Percentiles rank a stretch among this genome's conserved stretches.
These are phyloP conservation scores for Hylomyscus alleni DNA, from an alignment of 2,797 vertebrate species.

Conservation along the genomic window DNA sequence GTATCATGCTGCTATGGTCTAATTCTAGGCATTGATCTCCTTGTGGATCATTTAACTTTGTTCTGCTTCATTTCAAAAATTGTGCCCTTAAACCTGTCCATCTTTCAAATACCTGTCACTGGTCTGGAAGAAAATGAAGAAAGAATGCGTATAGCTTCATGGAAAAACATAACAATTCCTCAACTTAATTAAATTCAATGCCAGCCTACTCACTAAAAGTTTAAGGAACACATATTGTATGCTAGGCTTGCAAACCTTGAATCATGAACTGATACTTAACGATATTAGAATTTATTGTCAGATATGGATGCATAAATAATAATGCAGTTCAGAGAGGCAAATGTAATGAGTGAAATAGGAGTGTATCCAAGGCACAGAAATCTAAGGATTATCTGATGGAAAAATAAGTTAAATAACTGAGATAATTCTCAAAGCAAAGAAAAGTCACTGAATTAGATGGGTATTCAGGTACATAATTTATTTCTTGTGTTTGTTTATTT, in stretches of 20 bases:
- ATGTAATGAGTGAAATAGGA: not conserved
- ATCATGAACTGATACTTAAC: conserved; percentile 10
- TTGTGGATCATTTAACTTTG: conserved; percentile 77
- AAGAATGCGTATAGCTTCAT: conserved; percentile 34
- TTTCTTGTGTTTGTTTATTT: not conserved
- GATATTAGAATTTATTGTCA: not conserved
- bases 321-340: not conserved
- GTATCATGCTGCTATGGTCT: conserved; percentile 47
- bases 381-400: not conserved
- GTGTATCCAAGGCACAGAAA: not conserved
- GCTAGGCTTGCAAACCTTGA: conserved; percentile 12
- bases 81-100: conserved; percentile 55
- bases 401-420: not conserved
- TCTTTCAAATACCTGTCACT: conserved; percentile 76
- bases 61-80: conserved; percentile 79
- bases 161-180: conserved; percentile 63
- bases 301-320: not conserved
- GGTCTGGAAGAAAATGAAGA: conserved; percentile 58
- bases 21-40: conserved; percentile 70
- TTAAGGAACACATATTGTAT: not conserved
- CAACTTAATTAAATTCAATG: conserved; percentile 59
- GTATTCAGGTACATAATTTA: not conserved
- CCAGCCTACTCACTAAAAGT: conserved; percentile 36
- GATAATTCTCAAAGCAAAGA: not conserved
- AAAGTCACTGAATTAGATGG: not conserved